These are phyloP conservation scores for Corynorhinus townsendii DNA, from an alignment of 2,113 vertebrate species.

Conservation along the genomic window DNA sequence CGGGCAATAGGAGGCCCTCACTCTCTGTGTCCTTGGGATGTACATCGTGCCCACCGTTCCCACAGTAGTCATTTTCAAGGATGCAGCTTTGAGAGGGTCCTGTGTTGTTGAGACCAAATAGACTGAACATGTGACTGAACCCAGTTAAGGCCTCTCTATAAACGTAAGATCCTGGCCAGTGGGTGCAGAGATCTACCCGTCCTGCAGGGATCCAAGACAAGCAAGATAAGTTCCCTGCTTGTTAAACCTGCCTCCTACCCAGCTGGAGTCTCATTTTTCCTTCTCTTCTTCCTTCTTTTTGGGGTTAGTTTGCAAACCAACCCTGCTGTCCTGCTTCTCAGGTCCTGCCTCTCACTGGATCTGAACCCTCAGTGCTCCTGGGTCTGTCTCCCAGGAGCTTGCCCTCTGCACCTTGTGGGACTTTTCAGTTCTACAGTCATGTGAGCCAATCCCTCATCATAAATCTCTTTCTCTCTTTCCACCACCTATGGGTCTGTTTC, in stretches of 20 bases:
- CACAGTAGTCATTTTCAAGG: background rate
- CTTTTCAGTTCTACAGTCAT: background rate
- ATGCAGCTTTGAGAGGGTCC: background rate
- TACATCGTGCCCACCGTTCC: background rate
- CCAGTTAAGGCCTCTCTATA: background rate
- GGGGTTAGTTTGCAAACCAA: background rate
- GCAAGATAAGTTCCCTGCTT: background rate
- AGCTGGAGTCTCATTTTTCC: background rate
- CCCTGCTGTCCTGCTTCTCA: background rate
- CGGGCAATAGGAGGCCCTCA: fast-evolving
- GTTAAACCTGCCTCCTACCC: background rate
- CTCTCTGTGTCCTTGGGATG: background rate
- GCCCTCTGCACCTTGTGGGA: background rate
- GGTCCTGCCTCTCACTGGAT: fast-evolving
- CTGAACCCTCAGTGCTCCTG: background rate
- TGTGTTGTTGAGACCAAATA: background rate
- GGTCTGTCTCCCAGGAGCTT: background rate
- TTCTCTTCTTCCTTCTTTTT: fast-evolving
- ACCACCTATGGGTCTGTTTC: background rate
- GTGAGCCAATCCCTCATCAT: background rate
- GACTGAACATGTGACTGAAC: background rate
- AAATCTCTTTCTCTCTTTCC: background rate
- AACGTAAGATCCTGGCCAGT: background rate
- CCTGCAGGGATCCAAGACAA: background rate
- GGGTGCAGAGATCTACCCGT: fast-evolving